Evolutionary conservation across 2,113 vertebrate genomes (phyloP).

Genomic region (Scatophagus argus): DNA sequence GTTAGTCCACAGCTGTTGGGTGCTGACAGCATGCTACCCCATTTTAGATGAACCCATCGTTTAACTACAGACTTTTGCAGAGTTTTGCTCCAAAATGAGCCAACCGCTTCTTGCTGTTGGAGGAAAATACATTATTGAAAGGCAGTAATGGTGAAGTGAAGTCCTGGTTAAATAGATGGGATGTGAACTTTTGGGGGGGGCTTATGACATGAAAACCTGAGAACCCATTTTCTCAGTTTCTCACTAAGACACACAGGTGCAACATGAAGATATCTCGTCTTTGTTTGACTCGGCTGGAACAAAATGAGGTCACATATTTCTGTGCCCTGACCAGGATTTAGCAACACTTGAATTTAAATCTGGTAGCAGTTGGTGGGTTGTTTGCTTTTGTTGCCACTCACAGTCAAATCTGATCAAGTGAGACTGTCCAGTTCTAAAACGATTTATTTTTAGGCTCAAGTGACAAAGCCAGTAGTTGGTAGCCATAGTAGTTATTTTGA

Average conservation of each 20-base stretch:
- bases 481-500: too few relatives aligned
- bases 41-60: constrained; percentile 47
- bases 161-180: neutral
- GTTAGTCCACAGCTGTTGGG: constrained; percentile 53
- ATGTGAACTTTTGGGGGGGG: neutral
- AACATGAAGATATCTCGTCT: neutral
- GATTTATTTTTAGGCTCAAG: too few relatives aligned
- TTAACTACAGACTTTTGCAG: constrained; percentile 27
- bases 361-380: neutral
- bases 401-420: neutral
- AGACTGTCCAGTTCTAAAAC: too few relatives aligned
- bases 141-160: too few relatives aligned
- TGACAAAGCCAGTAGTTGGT: too few relatives aligned
- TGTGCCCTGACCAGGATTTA: neutral
- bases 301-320: neutral
- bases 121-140: constrained; percentile 5
- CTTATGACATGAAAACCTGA: neutral
- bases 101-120: neutral
- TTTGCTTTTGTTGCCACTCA: neutral
- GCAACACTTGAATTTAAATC: neutral
- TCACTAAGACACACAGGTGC: neutral
- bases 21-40: constrained; percentile 38
- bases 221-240: neutral
- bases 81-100: neutral
- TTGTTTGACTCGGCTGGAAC: neutral